Percentiles rank a stretch among this genome's conserved stretches.
Conservation (phyloP, 2,888 invertebrate species). For the Xestia rhomboidea region DNA sequence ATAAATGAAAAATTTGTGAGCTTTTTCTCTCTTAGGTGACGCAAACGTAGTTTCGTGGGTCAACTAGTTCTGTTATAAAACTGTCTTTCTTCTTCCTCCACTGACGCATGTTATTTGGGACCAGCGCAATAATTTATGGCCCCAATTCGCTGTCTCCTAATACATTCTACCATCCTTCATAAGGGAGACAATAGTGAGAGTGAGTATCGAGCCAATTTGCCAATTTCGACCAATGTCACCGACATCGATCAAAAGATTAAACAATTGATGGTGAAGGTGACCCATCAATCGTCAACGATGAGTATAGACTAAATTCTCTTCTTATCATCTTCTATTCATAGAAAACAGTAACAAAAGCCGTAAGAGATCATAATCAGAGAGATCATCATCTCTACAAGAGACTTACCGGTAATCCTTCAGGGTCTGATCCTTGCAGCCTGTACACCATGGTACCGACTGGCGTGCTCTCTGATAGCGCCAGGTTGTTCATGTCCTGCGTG, state of each 20-base stretch:
- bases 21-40: no score
- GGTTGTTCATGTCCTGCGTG: slow-evolving; percentile 94
- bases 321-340: neutral
- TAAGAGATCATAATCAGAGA: neutral
- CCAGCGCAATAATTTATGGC: neutral
- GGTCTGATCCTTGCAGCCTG: slow-evolving; percentile 94
- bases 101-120: no score
- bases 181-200: neutral
- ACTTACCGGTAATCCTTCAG: slow-evolving; percentile 94
- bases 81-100: no score
- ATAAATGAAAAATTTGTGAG: no score
- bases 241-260: neutral
- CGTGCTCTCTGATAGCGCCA: slow-evolving; percentile 94
- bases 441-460: slow-evolving; percentile 95
- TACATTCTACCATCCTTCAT: neutral
- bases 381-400: neutral
- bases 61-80: neutral
- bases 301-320: neutral
- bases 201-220: neutral
- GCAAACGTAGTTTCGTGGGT: no score
- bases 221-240: neutral
- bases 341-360: neutral
- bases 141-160: neutral
- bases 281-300: neutral
- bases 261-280: neutral